These are phyloP conservation scores for Gymnoscopelus braueri DNA, from an alignment of 2,797 vertebrate species.

Conservation along the genomic window DNA sequence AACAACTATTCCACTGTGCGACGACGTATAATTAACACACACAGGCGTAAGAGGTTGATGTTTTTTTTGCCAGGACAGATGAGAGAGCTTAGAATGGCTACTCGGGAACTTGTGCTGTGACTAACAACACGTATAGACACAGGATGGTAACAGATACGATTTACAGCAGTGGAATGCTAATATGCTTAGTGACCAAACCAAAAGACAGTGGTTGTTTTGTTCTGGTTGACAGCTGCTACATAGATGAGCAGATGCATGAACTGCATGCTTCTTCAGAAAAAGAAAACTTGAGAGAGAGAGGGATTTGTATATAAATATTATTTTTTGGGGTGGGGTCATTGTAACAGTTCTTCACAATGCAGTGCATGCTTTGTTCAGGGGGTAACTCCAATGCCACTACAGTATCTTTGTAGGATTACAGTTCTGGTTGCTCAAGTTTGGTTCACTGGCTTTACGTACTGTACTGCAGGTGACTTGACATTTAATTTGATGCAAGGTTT, in stretches of 20 bases:
- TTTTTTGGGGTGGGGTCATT: slow-evolving; percentile 19
- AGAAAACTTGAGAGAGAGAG: not conserved
- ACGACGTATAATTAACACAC: too few species aligned
- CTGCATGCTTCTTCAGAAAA: slow-evolving; percentile 40
- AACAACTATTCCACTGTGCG: too few species aligned
- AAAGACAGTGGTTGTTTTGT: slow-evolving; percentile 24
- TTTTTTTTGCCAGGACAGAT: slow-evolving; percentile 19
- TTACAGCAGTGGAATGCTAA: slow-evolving; percentile 26
- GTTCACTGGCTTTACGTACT: too few species aligned
- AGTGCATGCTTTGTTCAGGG: slow-evolving; percentile 45
- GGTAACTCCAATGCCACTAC: slow-evolving; percentile 18
- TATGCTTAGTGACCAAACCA: slow-evolving; percentile 17
- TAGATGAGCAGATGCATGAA: slow-evolving; percentile 42
- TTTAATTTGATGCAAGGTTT: slow-evolving; percentile 17
- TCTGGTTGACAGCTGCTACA: slow-evolving; percentile 55
- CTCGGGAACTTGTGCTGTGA: slow-evolving; percentile 66
- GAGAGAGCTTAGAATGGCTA: slow-evolving; percentile 48
- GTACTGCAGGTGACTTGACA: slow-evolving; percentile 21
- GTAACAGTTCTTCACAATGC: slow-evolving; percentile 46
- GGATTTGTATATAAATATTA: not conserved
- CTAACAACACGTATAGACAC: slow-evolving; percentile 41
- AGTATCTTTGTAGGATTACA: not conserved
- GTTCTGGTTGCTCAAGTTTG: not conserved
- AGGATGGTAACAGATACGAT: slow-evolving; percentile 43
- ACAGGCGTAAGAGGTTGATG: too few species aligned